Percentiles rank a stretch among this genome's conserved stretches.
phyloP scores from a whole-genome alignment of 2,888 invertebrate species.

The Lycocerus yunnanus region DNA sequence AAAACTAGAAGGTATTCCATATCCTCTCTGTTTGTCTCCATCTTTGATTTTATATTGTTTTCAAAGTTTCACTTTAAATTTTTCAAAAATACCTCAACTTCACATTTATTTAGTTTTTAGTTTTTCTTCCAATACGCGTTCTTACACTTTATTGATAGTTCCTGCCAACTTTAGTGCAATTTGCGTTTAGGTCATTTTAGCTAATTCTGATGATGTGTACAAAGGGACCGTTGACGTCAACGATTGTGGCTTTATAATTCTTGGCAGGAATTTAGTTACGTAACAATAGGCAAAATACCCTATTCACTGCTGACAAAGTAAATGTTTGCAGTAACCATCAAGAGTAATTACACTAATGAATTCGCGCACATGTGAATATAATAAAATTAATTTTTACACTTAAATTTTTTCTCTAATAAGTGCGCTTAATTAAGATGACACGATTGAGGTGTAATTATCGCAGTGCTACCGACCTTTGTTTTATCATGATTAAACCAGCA shows the following conservation, averaged over 20 bases:
- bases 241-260: constrained; percentile 6
- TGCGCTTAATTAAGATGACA: background rate
- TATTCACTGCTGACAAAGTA: background rate
- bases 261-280: constrained; percentile 5
- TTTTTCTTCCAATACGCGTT: background rate
- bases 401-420: background rate
- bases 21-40: too few species aligned
- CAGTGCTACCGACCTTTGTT: background rate
- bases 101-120: too few species aligned
- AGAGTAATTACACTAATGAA: background rate
- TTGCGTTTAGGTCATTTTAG: constrained; percentile 3
- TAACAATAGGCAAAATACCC: constrained; percentile 5
- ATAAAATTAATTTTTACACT: background rate
- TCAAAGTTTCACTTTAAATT: too few species aligned
- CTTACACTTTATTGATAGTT: too few species aligned
- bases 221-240: constrained; percentile 9
- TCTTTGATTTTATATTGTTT: too few species aligned
- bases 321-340: background rate
- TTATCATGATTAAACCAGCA: background rate
- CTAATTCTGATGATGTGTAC: constrained; percentile 5
- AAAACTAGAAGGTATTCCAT: too few species aligned
- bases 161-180: background rate
- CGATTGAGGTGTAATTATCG: background rate
- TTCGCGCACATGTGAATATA: background rate
- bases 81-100: too few species aligned